Conservation (phyloP, 1,140 invertebrate genomes). For the Coenobita brevimanus region DNA sequence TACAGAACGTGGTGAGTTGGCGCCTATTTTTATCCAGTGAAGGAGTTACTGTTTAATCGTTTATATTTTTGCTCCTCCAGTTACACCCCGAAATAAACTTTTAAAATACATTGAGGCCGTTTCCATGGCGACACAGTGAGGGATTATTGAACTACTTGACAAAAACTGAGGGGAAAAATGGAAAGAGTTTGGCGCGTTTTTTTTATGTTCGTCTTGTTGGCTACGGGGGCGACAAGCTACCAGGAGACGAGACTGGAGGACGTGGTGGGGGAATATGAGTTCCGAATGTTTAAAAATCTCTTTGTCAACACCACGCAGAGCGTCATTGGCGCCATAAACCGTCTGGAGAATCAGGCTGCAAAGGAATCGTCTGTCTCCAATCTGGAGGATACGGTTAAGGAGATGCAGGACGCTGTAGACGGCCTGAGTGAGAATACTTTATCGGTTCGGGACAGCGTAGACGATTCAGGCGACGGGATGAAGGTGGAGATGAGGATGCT, state of each 20-base stretch:
- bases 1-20: too few relatives aligned
- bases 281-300: slow-evolving; percentile 35
- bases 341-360: slow-evolving; percentile 5
- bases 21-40: too few relatives aligned
- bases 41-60: too few relatives aligned
- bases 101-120: too few relatives aligned
- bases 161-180: too few relatives aligned
- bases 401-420: slow-evolving; percentile 23
- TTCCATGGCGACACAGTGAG: too few relatives aligned
- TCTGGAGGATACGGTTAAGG: slow-evolving; percentile 10
- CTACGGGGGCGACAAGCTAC: not conserved
- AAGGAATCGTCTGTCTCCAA: slow-evolving; percentile 3
- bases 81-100: too few relatives aligned
- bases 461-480: slow-evolving; percentile 33
- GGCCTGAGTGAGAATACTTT: not conserved
- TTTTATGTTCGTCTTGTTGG: not conserved
- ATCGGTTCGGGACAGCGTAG: slow-evolving; percentile 14
- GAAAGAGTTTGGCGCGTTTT: not conserved
- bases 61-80: not conserved
- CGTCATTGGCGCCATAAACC: slow-evolving; percentile 6
- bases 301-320: slow-evolving; percentile 37
- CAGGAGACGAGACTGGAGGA: slow-evolving; percentile 50
- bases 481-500: slow-evolving; percentile 19
- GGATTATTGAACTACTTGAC: too few relatives aligned
- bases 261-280: slow-evolving; percentile 42